phyloP scores from a whole-genome alignment of 1,140 invertebrate genomes.

The Trinorchestia longiramus region DNA sequence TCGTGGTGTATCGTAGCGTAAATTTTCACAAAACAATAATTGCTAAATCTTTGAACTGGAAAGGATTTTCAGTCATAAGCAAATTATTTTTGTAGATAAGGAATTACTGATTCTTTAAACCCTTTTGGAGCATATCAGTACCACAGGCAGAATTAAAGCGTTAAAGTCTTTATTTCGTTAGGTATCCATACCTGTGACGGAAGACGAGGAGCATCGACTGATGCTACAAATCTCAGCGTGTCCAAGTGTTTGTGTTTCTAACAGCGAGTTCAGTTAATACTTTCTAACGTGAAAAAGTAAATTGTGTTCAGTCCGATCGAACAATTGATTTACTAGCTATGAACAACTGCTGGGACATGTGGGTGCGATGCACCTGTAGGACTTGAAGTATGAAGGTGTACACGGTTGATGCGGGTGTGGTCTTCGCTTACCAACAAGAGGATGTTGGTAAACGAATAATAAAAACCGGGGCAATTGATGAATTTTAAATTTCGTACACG shows the following conservation, averaged over 20 bases:
- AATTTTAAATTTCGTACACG: background rate
- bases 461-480: background rate
- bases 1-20: too few relatives aligned
- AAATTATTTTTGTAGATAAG: background rate
- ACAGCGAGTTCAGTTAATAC: background rate
- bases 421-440: background rate
- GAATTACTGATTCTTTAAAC: background rate
- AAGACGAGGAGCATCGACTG: background rate
- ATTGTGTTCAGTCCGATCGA: background rate
- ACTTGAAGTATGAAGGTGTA: background rate
- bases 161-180: background rate
- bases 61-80: background rate
- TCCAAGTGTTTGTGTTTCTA: background rate
- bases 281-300: background rate
- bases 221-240: background rate
- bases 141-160: background rate
- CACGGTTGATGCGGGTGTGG: background rate
- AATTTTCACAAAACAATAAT: too few relatives aligned
- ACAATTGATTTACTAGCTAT: too few relatives aligned
- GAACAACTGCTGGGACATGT: background rate
- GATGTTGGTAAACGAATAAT: too few relatives aligned
- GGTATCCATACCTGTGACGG: background rate
- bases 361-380: background rate
- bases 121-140: background rate
- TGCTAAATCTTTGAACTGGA: too few relatives aligned